These are phyloP conservation scores for Diceros bicornis DNA, from an alignment of 2,797 vertebrate species.

Conservation along the genomic window DNA sequence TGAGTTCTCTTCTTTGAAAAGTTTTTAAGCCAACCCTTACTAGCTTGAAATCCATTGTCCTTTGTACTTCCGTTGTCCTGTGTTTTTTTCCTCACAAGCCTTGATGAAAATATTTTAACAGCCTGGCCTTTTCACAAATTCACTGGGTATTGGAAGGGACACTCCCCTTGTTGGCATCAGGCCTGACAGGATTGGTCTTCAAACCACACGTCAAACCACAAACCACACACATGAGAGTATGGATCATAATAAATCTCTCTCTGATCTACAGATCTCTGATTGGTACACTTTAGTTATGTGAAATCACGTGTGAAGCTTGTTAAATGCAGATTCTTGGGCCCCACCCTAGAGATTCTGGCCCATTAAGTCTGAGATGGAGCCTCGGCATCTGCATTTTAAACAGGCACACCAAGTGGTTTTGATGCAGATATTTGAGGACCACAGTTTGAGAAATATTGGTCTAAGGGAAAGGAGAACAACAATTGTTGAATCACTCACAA, in stretches of 20 bases:
- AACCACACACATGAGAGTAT: background rate
- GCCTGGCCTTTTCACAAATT: background rate
- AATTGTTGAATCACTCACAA: background rate
- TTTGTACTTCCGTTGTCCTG: slow-evolving; percentile 4
- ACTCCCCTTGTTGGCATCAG: background rate
- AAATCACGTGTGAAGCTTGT: slow-evolving; percentile 1
- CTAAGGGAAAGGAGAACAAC: background rate
- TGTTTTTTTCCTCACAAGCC: background rate
- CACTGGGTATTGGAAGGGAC: background rate
- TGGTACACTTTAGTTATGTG: background rate
- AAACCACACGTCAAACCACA: background rate
- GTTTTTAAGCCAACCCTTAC: background rate
- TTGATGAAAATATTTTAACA: slow-evolving; percentile 30
- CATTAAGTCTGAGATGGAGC: background rate
- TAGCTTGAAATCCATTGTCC: background rate
- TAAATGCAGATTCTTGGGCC: slow-evolving; percentile 17
- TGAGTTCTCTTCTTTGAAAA: background rate
- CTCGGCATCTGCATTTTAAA: slow-evolving; percentile 40
- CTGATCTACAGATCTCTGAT: background rate
- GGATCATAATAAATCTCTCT: background rate
- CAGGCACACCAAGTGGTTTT: slow-evolving; percentile 21
- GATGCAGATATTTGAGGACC: background rate
- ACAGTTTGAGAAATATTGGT: slow-evolving; percentile 5
- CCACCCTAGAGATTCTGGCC: background rate
- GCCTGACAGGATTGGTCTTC: background rate